Evolutionary conservation across 2,888 invertebrate species (phyloP), one percentile per base, ranked within the genome.

Genomic region (Oasisia sp.): DNA sequence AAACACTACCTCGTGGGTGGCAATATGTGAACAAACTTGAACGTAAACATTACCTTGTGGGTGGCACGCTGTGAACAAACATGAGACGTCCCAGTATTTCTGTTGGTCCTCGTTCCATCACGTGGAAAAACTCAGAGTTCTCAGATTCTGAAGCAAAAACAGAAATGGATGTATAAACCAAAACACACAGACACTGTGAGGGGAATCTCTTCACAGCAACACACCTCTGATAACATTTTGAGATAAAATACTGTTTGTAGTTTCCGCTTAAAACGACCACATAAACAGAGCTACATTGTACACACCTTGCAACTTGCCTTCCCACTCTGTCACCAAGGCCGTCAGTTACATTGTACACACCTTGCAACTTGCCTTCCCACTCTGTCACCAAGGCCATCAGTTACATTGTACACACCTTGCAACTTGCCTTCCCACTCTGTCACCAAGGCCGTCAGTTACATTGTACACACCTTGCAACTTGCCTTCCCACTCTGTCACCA

Each of bases 51-150:
- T 94, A 96, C 96, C 94, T 95, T n/a, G 94, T 93, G n/a, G 96
- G 95, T 8, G 94, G 94, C 93, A 96, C 95, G 92, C 95, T 95
- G 93, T 95, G 95, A 91, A 94, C 95, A 93, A 96, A 96, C 94
- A 96, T 95, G 92, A 96, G 95, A 90, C 95, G 93, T 3, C 96
- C 96, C 8, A 95, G 93, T 90, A 95, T 95, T 32, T 94, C 93
- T 19, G 95, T 94, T 19, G 96, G 96, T n/a, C 95, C 95, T 92
- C 95, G 95, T n/a, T 95, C 94, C 56, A 96, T 93, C 92, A 95
- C 94, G 27, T 94, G 94, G 94, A 95, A 96, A 93, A 95, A 96
- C 93, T 95, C 95, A 19, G 89, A 44, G 9, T 91, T 89, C 32
- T 32, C 89, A 12, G 44, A 14, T n/a, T 56, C 91, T 91, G 89